These are phyloP conservation scores for Choloepus didactylus DNA, from an alignment of 2,797 vertebrate genomes.

Conservation along the genomic window DNA sequence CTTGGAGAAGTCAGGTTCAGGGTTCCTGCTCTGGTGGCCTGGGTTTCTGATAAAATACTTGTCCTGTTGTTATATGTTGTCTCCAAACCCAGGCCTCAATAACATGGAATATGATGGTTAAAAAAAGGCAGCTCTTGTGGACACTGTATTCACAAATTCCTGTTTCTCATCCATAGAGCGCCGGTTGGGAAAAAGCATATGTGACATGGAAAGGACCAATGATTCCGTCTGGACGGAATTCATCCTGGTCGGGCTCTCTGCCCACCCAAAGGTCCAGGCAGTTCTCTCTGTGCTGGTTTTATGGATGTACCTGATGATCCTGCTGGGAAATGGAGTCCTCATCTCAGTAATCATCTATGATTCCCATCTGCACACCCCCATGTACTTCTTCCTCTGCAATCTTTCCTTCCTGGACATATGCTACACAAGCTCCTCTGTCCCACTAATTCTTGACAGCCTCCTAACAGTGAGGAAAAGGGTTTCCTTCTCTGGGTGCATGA, in stretches of 20 bases:
- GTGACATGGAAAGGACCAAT: constrained; percentile 64
- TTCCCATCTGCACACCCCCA: constrained; percentile 75
- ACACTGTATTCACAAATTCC: not conserved
- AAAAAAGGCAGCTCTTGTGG: not conserved
- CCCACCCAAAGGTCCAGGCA: constrained; percentile 69
- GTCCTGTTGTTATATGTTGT: not conserved
- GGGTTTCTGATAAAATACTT: not conserved
- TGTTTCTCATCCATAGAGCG: constrained; percentile 38
- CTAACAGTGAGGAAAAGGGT: constrained; percentile 70
- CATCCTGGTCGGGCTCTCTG: constrained; percentile 75
- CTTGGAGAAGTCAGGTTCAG: not conserved
- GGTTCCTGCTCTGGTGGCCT: not conserved
- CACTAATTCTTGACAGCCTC: constrained; percentile 75
- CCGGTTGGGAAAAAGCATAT: not conserved
- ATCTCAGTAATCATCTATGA: constrained; percentile 73
- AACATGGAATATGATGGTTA: not conserved
- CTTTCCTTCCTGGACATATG: constrained; percentile 56
- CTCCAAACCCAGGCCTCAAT: not conserved
- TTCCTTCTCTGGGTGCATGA: constrained; percentile 75
- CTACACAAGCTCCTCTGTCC: constrained; percentile 78
- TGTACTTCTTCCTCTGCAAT: constrained; percentile 81
- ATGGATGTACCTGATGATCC: constrained; percentile 77
- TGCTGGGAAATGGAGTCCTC: constrained; percentile 81
- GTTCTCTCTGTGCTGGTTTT: constrained; percentile 76
- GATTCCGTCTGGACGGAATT: constrained; percentile 69